Evolutionary conservation across 2,888 invertebrate species (phyloP), one percentile per base, ranked within the genome.

Genomic region (Caenorhabditis afra): DNA sequence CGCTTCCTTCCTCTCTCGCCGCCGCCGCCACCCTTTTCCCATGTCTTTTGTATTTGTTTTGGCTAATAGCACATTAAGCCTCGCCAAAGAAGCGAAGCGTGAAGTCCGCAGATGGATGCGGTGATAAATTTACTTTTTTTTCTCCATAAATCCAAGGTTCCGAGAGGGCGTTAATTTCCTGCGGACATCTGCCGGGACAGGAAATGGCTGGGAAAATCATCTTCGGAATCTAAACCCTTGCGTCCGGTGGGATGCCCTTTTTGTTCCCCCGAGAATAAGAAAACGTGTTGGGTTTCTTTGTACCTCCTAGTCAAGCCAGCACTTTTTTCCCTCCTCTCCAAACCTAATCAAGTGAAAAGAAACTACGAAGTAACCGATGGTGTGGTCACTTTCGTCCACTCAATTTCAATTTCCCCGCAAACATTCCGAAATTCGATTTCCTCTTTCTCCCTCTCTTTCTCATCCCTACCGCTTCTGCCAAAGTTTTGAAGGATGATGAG

Each of bases 21-120:
- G 44, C 20, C 8, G 23, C 22, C 44, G 1, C 12, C n/a, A 22
- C 59, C 50, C 57, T 62, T 71, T 73, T 73, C 73, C 73, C 73
- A 73, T 73, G 73, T 64, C 73, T 73, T 73, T 73, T 73, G 64
- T 73, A 73, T 73, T 73, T 73, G 73, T 73, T 73, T 73, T 73
- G 73, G 61, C 73, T 73, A 73, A 73, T 73, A 73, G 73, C 73
- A 73, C 73, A 73, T 73, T 64, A 73, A 73, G 73, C 73, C 58
- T 64, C 53, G 39, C 44, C 64, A 64, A 73, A 57, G 73, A 58
- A 73, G 57, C 41, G 64, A 73, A 73, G 73, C 73, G 64, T 55
- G 58, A 73, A 73, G 20, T 64, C 73, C 73, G 73, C 73, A 73
- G 73, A 73, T 73, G 73, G 73, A 73, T 73, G 39, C 49, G 73